Percentiles rank a stretch among this genome's conserved stretches.
Evolutionary conservation across 2,888 invertebrate species (phyloP).

Genomic region (Leucoma salicis): DNA sequence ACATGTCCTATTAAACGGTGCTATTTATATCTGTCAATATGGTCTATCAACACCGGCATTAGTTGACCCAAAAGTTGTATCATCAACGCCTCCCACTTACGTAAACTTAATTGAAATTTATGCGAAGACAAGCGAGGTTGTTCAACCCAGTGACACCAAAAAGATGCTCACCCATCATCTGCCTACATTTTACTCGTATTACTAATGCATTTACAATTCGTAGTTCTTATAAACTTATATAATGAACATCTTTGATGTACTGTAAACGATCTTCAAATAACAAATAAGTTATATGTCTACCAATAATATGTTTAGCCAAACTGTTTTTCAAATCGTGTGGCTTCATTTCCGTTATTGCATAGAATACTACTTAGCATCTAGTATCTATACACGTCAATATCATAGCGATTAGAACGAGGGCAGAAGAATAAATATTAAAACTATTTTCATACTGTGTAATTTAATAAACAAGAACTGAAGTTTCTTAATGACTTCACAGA

Average conservation of each 20-base stretch:
- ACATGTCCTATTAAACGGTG: not conserved
- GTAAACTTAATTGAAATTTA: slow-evolving; percentile 12
- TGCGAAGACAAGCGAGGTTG: slow-evolving; percentile 37
- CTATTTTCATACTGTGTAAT: slow-evolving; percentile 10
- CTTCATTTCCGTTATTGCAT: no score
- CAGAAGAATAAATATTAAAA: no score
- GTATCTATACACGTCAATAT: no score
- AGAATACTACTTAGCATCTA: no score
- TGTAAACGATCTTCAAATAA: no score
- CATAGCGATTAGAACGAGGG: no score
- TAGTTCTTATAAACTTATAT: slow-evolving; percentile 25
- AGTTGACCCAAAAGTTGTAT: slow-evolving; percentile 9
- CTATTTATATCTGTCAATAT: not conserved
- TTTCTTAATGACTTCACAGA: slow-evolving; percentile 9
- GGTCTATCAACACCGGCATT: not conserved
- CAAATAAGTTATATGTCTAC: no score
- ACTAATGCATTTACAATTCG: slow-evolving; percentile 69
- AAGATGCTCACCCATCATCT: slow-evolving; percentile 69
- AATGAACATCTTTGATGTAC: no score
- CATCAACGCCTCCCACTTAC: slow-evolving; percentile 5
- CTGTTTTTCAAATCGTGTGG: no score
- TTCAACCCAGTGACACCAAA: slow-evolving; percentile 72
- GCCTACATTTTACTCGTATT: slow-evolving; percentile 67
- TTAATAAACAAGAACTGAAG: slow-evolving; percentile 2
- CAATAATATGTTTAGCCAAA: no score